A percentile compares a stretch with the other conserved stretches of the same genome.
Evolutionary conservation across 2,113 vertebrate species (phyloP).

Genomic region (Scomber colias): DNA sequence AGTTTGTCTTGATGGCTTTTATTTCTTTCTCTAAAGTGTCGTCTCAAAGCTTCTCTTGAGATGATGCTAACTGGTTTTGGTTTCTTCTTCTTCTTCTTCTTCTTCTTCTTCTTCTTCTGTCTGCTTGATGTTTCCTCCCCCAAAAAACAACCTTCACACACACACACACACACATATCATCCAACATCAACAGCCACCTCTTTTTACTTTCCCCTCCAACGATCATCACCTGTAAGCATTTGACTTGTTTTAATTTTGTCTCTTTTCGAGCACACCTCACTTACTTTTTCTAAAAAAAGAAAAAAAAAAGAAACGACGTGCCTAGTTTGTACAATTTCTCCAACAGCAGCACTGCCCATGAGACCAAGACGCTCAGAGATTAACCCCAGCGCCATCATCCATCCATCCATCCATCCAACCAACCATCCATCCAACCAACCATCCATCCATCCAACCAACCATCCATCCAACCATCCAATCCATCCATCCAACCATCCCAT

Average conservation of each 20-base stretch:
- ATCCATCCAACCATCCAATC: neutral
- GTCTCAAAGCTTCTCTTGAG: neutral
- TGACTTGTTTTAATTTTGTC: slow-evolving; percentile 30
- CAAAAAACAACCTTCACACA: neutral
- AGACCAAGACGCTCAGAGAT: slow-evolving; percentile 63
- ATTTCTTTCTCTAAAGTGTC: slow-evolving; percentile 36
- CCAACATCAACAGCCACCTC: slow-evolving; percentile 1
- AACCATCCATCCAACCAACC: slow-evolving; percentile 25
- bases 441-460: slow-evolving; percentile 7
- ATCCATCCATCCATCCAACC: neutral
- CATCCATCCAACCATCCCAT: slow-evolving; percentile 1
- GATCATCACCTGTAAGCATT: slow-evolving; percentile 19
- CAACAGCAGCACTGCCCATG: slow-evolving; percentile 77
- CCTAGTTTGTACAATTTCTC: slow-evolving; percentile 75
- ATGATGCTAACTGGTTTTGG: neutral
- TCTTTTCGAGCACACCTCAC: slow-evolving; percentile 43
- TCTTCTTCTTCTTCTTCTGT: slow-evolving; percentile 12
- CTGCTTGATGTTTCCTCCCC: neutral
- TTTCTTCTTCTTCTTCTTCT: slow-evolving; percentile 2
- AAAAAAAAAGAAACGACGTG: slow-evolving; percentile 56
- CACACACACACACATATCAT: neutral
- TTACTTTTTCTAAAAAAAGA: slow-evolving; percentile 63
- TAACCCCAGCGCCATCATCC: slow-evolving; percentile 41
- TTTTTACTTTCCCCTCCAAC: neutral
- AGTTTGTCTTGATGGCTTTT: slow-evolving; percentile 52